phyloP scores from a whole-genome alignment of 2,113 vertebrate genomes.

The Crotalus helleri region DNA sequence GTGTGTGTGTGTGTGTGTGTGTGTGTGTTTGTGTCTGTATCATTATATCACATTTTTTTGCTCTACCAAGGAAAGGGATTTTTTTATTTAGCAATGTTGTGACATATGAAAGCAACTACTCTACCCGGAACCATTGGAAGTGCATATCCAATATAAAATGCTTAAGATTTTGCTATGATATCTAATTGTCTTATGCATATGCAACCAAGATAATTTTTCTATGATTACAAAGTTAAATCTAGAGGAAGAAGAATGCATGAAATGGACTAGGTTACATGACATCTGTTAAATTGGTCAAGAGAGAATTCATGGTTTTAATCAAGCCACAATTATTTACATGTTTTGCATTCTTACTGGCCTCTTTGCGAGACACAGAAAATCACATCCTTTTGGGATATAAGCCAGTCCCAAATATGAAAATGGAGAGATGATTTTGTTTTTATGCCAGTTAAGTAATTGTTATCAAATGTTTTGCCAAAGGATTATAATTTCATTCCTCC shows the following conservation, averaged over 20 bases:
- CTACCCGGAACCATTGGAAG: background rate
- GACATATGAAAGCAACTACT: constrained; percentile 11
- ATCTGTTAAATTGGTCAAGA: background rate
- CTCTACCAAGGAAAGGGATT: background rate
- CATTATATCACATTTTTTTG: background rate
- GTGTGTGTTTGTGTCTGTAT: background rate
- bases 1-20: no score
- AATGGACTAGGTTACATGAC: background rate
- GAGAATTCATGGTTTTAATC: background rate
- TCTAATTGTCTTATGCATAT: constrained; percentile 28
- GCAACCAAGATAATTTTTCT: constrained; percentile 35
- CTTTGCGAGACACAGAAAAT: background rate
- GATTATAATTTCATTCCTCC: background rate
- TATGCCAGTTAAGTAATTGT: constrained; percentile 5
- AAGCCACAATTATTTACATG: constrained; percentile 3
- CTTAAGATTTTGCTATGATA: constrained; percentile 22
- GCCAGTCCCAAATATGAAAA: constrained; percentile 37
- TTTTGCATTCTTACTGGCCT: background rate
- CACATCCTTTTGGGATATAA: constrained; percentile 11
- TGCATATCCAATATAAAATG: constrained; percentile 8
- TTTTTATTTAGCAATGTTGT: constrained; percentile 8
- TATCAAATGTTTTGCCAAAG: constrained; percentile 20
- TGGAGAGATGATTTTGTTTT: constrained; percentile 25
- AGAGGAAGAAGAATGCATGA: background rate
- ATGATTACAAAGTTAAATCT: background rate